These are phyloP conservation scores for Tetraodon nigroviridis DNA, from an alignment of 2,113 vertebrate genomes.

Conservation along the genomic window DNA sequence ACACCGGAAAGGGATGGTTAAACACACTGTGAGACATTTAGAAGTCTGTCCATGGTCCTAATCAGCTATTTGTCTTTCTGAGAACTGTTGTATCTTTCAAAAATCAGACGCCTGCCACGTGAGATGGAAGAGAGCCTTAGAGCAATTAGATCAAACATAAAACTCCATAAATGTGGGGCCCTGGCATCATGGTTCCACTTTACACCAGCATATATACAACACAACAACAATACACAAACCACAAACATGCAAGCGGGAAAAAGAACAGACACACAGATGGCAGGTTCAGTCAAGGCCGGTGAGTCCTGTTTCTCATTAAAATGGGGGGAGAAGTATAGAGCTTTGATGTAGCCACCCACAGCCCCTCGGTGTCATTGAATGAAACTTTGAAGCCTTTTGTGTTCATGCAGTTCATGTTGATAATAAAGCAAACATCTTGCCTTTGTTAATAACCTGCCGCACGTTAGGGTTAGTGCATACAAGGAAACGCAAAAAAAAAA, in stretches of 20 bases:
- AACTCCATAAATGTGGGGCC: constrained; percentile 62
- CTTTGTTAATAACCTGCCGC: constrained; percentile 71
- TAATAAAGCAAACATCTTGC: constrained; percentile 76
- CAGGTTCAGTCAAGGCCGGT: constrained; percentile 74
- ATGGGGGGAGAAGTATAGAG: constrained; percentile 62
- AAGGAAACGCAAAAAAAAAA: constrained; percentile 23
- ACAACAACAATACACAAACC: constrained; percentile 39
- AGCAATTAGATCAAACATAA: constrained; percentile 56
- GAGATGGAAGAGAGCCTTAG: constrained; percentile 28
- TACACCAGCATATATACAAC: constrained; percentile 41
- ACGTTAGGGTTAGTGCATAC: constrained; percentile 8
- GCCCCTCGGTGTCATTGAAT: constrained; percentile 72
- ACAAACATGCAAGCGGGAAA: constrained; percentile 25
- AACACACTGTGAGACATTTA: constrained; percentile 49
- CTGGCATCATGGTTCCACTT: constrained; percentile 58
- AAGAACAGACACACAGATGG: constrained; percentile 67
- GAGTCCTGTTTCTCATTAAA: constrained; percentile 80
- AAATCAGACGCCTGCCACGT: constrained; percentile 27
- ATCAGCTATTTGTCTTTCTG: constrained; percentile 58
- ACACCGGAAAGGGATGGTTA: constrained; percentile 52
- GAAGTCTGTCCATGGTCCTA: constrained; percentile 38
- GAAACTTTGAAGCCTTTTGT: constrained; percentile 72
- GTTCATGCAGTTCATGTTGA: constrained; percentile 67
- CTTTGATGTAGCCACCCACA: constrained; percentile 81
- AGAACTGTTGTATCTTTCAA: constrained; percentile 50